Percentiles rank a stretch among this genome's conserved stretches.
Conservation (phyloP, 2,888 invertebrate genomes). For the Biston betularia region DNA sequence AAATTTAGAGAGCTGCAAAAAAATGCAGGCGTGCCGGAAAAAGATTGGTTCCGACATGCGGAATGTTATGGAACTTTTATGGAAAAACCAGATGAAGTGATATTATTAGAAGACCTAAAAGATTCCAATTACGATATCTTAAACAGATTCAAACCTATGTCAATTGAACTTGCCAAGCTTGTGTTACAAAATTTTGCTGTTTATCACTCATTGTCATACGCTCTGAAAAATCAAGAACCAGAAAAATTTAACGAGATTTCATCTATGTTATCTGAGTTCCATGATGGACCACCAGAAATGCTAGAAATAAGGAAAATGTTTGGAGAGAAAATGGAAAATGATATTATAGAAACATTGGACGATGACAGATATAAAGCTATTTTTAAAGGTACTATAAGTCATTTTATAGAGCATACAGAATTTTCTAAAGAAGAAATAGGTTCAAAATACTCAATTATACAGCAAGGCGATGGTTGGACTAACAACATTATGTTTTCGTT, state of each 20-base stretch:
- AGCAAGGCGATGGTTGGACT: conserved; percentile 55
- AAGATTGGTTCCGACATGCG: conserved; percentile 18
- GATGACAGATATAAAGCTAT: background rate
- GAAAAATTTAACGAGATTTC: background rate
- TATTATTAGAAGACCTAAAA: conserved; percentile 35
- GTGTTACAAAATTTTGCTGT: conserved; percentile 2
- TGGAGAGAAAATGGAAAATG: conserved; percentile 1
- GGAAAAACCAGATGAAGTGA: conserved; percentile 27
- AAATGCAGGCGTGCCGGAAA: background rate
- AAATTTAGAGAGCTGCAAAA: conserved; percentile 11
- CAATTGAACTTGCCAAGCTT: background rate
- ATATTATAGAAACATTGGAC: background rate
- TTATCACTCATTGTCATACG: background rate
- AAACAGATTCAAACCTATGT: background rate
- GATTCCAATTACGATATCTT: background rate
- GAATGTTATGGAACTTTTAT: conserved; percentile 27
- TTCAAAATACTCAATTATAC: conserved; percentile 46
- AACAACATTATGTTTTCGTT: conserved; percentile 51
- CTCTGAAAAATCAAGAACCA: background rate
- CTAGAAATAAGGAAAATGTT: background rate
- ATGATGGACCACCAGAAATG: background rate
- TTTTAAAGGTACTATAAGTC: background rate
- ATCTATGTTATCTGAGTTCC: background rate
- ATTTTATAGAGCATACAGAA: background rate
- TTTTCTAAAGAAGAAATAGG: background rate